Percentiles rank a stretch among this genome's conserved stretches.
These are phyloP conservation scores for Erebia epiphron DNA, from an alignment of 2,888 invertebrate species.

Conservation along the genomic window DNA sequence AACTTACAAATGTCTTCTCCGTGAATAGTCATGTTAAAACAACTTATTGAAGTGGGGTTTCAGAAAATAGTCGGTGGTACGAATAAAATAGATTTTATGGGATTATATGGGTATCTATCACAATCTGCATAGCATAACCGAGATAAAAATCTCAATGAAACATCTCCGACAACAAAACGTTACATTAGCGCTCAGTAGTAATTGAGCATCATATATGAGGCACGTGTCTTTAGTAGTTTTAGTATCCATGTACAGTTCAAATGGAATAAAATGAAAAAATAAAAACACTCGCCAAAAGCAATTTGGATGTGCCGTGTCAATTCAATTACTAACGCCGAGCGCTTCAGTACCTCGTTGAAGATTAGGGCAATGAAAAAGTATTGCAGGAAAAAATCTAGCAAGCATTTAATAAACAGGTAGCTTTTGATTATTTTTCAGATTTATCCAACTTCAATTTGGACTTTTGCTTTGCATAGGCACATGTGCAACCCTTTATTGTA, in stretches of 20 bases:
- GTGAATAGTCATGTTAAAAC: neutral
- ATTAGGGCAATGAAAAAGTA: slow-evolving; percentile 70
- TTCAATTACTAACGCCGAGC: slow-evolving; percentile 57
- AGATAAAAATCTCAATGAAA: slow-evolving; percentile 26
- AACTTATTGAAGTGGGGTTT: slow-evolving; percentile 48
- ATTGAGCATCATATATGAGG: slow-evolving; percentile 35
- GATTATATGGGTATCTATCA: slow-evolving; percentile 53
- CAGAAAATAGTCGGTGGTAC: slow-evolving; percentile 48
- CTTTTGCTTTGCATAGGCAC: neutral
- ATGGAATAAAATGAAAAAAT: slow-evolving; percentile 50
- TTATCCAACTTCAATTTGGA: neutral
- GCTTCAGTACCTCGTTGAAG: slow-evolving; percentile 54
- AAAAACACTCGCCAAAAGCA: slow-evolving; percentile 56
- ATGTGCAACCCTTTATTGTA: neutral
- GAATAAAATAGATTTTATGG: slow-evolving; percentile 52
- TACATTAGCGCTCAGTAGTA: slow-evolving; percentile 19
- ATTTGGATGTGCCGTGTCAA: slow-evolving; percentile 61
- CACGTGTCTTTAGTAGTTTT: slow-evolving; percentile 43
- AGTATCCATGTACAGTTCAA: slow-evolving; percentile 31
- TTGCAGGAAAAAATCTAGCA: slow-evolving; percentile 58
- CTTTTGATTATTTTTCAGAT: slow-evolving; percentile 11
- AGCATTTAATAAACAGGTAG: slow-evolving; percentile 61
- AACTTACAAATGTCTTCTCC: neutral
- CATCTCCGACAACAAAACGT: slow-evolving; percentile 48
- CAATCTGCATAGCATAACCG: slow-evolving; percentile 36